phyloP scores from a whole-genome alignment of 2,797 vertebrate species.

The Bovichtus variegatus region DNA sequence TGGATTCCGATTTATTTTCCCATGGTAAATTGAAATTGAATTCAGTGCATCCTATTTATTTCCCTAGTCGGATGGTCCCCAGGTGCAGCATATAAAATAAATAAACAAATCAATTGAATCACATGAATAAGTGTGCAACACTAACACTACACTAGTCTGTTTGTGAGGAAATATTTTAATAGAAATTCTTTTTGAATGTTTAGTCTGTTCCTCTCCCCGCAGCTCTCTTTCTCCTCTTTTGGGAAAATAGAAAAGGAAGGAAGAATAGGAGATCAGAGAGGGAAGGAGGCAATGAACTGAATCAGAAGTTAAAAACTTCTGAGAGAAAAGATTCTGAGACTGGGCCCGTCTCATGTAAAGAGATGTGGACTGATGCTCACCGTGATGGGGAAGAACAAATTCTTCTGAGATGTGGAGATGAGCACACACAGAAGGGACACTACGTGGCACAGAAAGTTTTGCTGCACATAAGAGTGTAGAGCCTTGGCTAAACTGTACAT shows the following conservation, averaged over 20 bases:
- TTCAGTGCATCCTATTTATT: conserved; percentile 19
- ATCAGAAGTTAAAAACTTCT: background rate
- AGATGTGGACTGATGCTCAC: conserved; percentile 5
- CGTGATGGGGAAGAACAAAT: conserved; percentile 15
- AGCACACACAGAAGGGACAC: conserved; percentile 23
- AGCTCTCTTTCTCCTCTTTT: conserved; percentile 2
- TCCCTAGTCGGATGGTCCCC: conserved; percentile 21
- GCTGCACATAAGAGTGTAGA: conserved; percentile 56
- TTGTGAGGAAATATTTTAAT: conserved; percentile 17
- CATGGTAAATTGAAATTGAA: conserved; percentile 31
- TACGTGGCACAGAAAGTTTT: conserved; percentile 36
- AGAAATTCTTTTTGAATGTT: conserved; percentile 4
- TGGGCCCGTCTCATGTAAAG: background rate
- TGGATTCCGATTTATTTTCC: conserved; percentile 25
- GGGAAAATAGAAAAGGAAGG: conserved; percentile 1
- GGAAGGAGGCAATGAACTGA: conserved; percentile 6
- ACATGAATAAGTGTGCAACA: conserved; percentile 30
- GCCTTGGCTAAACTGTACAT: conserved; percentile 49
- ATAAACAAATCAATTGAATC: conserved; percentile 37
- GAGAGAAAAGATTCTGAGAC: background rate
- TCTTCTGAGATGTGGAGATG: conserved; percentile 1
- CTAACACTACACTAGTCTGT: background rate
- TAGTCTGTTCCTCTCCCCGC: background rate
- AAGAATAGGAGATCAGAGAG: conserved; percentile 13
- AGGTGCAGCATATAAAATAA: conserved; percentile 36